Percentiles rank a stretch among this genome's conserved stretches.
These are phyloP conservation scores for Epizoanthus stellaris DNA, from an alignment of 92 coral and sea anemone species.

Conservation along the genomic window DNA sequence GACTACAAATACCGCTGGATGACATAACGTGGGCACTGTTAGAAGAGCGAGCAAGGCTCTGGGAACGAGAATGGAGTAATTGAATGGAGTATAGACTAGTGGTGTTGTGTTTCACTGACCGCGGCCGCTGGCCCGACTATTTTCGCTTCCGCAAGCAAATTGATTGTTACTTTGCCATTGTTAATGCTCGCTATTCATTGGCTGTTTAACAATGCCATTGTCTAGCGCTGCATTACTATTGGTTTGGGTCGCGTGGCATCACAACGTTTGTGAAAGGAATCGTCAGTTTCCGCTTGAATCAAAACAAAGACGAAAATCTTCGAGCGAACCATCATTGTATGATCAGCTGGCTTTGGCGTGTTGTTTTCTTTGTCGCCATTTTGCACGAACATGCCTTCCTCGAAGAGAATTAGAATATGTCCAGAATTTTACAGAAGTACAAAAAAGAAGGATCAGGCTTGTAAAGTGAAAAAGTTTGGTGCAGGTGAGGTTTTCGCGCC, in stretches of 20 bases:
- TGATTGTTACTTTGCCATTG: slow-evolving; percentile 13
- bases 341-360: slow-evolving; percentile 83
- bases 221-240: slow-evolving; percentile 48
- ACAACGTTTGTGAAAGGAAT: slow-evolving; percentile 47
- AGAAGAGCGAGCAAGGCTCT: no score
- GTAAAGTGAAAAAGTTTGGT: slow-evolving; percentile 7
- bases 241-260: slow-evolving; percentile 49
- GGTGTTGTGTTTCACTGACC: no score
- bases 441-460: slow-evolving; percentile 37
- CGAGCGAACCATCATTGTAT: slow-evolving; percentile 61
- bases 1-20: no score
- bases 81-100: no score
- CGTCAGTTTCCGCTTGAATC: slow-evolving; percentile 73
- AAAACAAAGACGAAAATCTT: slow-evolving; percentile 59
- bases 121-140: no score
- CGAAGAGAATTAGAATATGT: slow-evolving; percentile 80
- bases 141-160: background rate
- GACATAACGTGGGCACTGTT: no score
- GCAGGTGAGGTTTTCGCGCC: slow-evolving; percentile 40
- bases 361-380: slow-evolving; percentile 41
- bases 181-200: slow-evolving; percentile 50
- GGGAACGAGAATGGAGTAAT: no score
- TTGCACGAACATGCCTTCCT: slow-evolving; percentile 72
- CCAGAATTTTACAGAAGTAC: slow-evolving; percentile 82
- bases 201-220: slow-evolving; percentile 16